A percentile compares a stretch with the other conserved stretches of the same genome.
Evolutionary conservation across 2,797 vertebrate species (phyloP).

Genomic region (Halcyon chelicuti): DNA sequence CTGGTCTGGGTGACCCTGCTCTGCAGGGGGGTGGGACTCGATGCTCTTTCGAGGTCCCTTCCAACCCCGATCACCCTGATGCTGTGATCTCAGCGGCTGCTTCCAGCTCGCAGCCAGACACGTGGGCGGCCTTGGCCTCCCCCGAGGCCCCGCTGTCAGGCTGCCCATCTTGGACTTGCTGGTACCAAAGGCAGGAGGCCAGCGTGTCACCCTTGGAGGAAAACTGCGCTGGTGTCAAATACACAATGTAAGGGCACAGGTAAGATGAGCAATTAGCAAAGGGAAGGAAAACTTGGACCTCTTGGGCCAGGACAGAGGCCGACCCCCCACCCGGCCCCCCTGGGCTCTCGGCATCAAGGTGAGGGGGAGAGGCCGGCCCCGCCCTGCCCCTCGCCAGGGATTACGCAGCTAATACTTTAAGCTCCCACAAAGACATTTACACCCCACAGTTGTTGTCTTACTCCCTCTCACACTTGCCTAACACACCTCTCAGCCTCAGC

Average conservation of each 20-base stretch:
- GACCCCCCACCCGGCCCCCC: too few relatives aligned
- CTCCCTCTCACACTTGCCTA: background rate
- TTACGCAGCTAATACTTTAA: background rate
- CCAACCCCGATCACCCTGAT: too few relatives aligned
- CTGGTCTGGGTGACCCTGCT: too few relatives aligned
- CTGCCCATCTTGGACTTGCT: too few relatives aligned
- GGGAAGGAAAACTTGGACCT: accelerated
- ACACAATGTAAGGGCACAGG: accelerated
- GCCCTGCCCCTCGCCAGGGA: accelerated
- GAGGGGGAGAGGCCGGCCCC: background rate
- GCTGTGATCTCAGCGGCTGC: too few relatives aligned
- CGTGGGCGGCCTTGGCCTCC: background rate
- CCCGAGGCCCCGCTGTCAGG: too few relatives aligned
- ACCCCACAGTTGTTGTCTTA: background rate
- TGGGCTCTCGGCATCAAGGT: background rate
- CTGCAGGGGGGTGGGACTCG: too few relatives aligned
- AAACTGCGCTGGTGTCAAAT: accelerated
- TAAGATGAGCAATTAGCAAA: background rate
- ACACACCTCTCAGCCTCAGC: background rate
- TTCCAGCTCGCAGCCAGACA: background rate
- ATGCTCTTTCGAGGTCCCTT: too few relatives aligned
- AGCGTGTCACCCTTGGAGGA: background rate
- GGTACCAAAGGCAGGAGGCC: background rate
- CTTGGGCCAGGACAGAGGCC: background rate
- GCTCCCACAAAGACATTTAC: background rate